Percentiles rank a stretch among this genome's conserved stretches.
phyloP scores from a whole-genome alignment of 2,797 vertebrate genomes.

The Carduelis carduelis region DNA sequence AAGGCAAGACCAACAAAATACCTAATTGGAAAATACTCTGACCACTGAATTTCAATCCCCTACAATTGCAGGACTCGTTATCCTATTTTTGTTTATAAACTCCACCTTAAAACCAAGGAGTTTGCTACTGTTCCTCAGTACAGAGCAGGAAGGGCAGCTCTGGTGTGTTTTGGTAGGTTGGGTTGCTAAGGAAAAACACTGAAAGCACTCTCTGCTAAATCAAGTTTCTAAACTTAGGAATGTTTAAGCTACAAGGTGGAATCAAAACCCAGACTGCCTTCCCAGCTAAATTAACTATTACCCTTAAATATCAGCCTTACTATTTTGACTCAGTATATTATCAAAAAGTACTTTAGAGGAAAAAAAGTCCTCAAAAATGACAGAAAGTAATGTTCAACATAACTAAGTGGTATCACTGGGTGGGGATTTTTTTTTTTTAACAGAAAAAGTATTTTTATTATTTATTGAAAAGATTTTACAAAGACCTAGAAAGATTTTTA shows the following conservation, averaged over 20 bases:
- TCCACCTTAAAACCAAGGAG: conserved; percentile 31
- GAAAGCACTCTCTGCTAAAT: conserved; percentile 17
- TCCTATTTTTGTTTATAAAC: conserved; percentile 11
- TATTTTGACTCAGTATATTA: not conserved
- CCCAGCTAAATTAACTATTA: not conserved
- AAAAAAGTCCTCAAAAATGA: not conserved
- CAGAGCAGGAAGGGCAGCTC: not conserved
- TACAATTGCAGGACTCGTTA: not conserved
- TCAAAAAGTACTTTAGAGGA: not conserved
- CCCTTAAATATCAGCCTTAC: not conserved
- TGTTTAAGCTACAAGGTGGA: not conserved
- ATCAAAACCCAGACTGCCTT: not conserved
- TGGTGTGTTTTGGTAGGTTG: not conserved
- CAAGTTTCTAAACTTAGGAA: conserved; percentile 32
- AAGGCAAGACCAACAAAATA: not conserved
- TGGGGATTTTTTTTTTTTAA: not conserved
- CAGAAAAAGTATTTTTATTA: not conserved
- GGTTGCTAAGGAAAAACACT: conserved; percentile 39
- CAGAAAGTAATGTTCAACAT: not conserved
- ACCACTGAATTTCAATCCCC: not conserved
- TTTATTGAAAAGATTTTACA: not conserved
- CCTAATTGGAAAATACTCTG: not conserved
- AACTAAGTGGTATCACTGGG: no score
- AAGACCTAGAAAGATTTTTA: not conserved
- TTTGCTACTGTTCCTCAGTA: not conserved